These are phyloP conservation scores for Drosophila cardini DNA, from an alignment of 1,140 invertebrate species.

Conservation along the genomic window DNA sequence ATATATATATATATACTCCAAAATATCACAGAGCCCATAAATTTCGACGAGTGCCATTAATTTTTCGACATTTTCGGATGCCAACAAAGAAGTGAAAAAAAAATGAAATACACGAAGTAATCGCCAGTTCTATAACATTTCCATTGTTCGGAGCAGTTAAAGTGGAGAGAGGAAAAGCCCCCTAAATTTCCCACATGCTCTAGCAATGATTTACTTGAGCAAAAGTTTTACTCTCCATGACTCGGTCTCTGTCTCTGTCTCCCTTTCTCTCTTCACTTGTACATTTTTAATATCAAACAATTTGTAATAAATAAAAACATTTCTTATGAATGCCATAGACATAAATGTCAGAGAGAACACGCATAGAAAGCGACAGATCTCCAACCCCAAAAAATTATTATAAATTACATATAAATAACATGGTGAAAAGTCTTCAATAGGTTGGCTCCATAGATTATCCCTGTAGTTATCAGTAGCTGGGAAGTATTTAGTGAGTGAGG, in stretches of 20 bases:
- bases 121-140: constrained; percentile 24
- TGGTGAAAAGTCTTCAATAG: constrained; percentile 21
- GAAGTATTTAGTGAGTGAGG: not conserved
- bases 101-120: constrained; percentile 17
- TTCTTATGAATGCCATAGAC: constrained; percentile 65
- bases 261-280: constrained; percentile 18
- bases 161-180: not conserved
- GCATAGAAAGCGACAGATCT: constrained; percentile 37
- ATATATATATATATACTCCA: constrained; percentile 40
- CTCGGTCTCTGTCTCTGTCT: too few species aligned
- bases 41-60: constrained; percentile 76
- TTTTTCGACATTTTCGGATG: constrained; percentile 71
- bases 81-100: constrained; percentile 11
- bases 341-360: constrained; percentile 69
- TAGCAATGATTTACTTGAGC: constrained; percentile 67
- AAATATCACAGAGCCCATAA: constrained; percentile 70
- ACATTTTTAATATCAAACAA: constrained; percentile 81
- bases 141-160: constrained; percentile 31
- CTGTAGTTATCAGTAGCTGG: not conserved
- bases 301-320: constrained; percentile 75
- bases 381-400: not conserved
- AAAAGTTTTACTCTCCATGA: constrained; percentile 35
- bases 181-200: not conserved
- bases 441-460: not conserved
- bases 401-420: constrained; percentile 13